Base-by-base conservation (phyloP, 30 jellyfish, hydroid and myxozoan species). In the Aurelia sp. region DNA sequence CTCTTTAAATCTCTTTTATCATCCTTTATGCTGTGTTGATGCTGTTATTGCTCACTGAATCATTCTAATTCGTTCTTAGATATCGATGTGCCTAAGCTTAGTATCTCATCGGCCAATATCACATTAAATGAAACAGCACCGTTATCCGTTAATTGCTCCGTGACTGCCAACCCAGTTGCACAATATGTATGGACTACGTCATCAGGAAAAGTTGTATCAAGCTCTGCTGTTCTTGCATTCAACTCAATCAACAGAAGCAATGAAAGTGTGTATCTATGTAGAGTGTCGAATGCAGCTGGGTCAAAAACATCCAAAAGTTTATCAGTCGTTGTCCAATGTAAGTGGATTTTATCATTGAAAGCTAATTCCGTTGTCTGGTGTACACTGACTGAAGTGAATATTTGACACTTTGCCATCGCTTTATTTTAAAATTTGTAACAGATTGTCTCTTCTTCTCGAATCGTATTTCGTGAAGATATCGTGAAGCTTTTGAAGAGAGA, bases 231-330 rank as follows among this genome's bases (percentile, higher is more conserved):
- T 35, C 86, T 86, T 40, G 35, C 68, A 12, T 63, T 86, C 37
- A 51, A 66, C 40, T 52, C 83, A 8, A 51, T 86, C 40, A 27
- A 13, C 27, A 73, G 86, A 30, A 55, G 13, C 8, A 62, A 86
- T 68, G 58, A 63, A 11, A 81, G 76, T 17, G 51, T 33, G 18
- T 86, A 72, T 76, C 13, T 35, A 5, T 86, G 96, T 67, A 21
- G 7, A 6, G 92, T 78, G 10, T 59, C 73, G 12, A 82, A 82
- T 55, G 72, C 57, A 7, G 91, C 84, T 27, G 86, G 92, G n/a
- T 20, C 87, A 10, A 44, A 44, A 44, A 44, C 55, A 44, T 44
- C 55, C 55, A 7, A 44, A 10, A 44, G 15, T 44, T 3, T 9
- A 44, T 44, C 55, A 44, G 15, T 44, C 55, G 10, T 9, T 44